These are phyloP conservation scores for Fragum sueziense DNA, from an alignment of 2,888 invertebrate genomes.

Conservation along the genomic window DNA sequence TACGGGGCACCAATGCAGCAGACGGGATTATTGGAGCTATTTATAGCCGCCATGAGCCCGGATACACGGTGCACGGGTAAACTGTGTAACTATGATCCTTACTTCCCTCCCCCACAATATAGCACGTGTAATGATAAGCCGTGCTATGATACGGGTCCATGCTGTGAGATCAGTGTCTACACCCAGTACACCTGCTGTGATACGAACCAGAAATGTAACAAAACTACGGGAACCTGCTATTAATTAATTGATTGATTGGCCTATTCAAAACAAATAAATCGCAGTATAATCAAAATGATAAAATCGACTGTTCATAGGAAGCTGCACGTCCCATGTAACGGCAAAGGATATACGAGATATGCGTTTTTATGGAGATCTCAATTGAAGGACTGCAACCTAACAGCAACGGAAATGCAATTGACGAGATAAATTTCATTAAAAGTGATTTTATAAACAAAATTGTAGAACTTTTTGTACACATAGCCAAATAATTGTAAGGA, in stretches of 20 bases:
- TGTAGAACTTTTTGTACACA: no score
- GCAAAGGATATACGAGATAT: background rate
- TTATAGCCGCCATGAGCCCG: constrained; percentile 62
- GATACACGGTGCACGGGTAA: constrained; percentile 60
- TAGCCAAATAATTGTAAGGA: no score
- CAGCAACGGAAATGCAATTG: no score
- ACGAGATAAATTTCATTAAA: no score
- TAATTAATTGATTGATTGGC: no score
- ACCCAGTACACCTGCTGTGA: constrained; percentile 68
- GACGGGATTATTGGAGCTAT: constrained; percentile 61
- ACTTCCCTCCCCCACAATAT: constrained; percentile 62
- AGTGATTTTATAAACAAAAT: no score
- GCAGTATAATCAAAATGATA: no score
- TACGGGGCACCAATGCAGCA: constrained; percentile 68
- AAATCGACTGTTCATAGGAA: no score
- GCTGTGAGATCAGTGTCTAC: constrained; percentile 68
- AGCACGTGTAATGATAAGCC: constrained; percentile 67
- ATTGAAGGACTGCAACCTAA: no score
- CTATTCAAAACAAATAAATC: no score
- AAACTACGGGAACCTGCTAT: constrained; percentile 53
- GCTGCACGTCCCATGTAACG: no score
- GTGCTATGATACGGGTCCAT: constrained; percentile 60
- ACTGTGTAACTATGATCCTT: constrained; percentile 64
- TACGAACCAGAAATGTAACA: constrained; percentile 61
- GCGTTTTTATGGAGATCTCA: no score